Evolutionary conservation across 2,797 vertebrate species (phyloP).

Genomic region (Hybognathus amarus): DNA sequence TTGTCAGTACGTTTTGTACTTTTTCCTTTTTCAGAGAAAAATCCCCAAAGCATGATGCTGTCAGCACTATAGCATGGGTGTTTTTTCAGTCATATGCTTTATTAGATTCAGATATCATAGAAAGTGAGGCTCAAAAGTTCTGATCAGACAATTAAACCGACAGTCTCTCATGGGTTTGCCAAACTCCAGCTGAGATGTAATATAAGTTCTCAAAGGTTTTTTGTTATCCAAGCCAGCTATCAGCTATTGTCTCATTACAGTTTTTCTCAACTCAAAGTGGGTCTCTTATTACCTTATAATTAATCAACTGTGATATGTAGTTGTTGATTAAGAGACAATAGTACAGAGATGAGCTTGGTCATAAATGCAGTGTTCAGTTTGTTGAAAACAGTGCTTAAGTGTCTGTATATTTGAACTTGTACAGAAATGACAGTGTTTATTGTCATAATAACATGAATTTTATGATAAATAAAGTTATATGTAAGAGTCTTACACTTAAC

Average conservation of each 20-base stretch:
- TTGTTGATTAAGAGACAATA: neutral
- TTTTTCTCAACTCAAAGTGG: neutral
- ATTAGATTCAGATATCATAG: constrained; percentile 6
- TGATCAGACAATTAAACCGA: neutral
- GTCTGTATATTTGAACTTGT: neutral
- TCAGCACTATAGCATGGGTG: neutral
- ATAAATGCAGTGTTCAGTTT: neutral
- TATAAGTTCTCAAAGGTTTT: neutral
- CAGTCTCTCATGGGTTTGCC: neutral
- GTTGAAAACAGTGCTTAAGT: neutral
- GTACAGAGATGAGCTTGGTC: neutral
- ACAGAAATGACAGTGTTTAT: neutral
- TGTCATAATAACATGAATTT: neutral
- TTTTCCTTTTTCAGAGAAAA: neutral
- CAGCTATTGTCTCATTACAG: neutral
- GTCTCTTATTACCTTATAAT: neutral
- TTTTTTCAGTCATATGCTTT: neutral
- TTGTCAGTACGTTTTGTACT: constrained; percentile 28
- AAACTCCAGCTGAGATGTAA: constrained; percentile 6
- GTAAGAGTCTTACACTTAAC: neutral
- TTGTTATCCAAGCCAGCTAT: neutral
- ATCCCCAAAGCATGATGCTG: neutral
- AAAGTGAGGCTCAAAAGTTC: neutral
- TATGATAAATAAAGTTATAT: neutral
- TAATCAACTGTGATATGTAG: neutral